Conservation (phyloP, 2,888 invertebrate genomes). For the Anarsia innoxiella region DNA sequence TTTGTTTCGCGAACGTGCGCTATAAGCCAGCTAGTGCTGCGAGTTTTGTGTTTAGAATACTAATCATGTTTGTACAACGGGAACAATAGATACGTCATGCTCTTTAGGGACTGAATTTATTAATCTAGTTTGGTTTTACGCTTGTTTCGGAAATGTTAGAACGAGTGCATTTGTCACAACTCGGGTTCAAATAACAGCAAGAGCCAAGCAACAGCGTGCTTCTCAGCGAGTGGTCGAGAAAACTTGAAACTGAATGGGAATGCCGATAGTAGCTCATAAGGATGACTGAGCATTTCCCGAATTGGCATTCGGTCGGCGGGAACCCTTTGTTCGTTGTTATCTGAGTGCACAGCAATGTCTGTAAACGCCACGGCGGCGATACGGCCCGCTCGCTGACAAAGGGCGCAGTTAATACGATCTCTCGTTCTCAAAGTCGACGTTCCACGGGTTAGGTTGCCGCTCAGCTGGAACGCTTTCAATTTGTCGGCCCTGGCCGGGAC, state of each 20-base stretch:
- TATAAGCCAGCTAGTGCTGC: no score
- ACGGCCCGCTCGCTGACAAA: slow-evolving; percentile 34
- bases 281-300: slow-evolving; percentile 46
- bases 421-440: slow-evolving; percentile 16
- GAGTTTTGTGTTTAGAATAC: background rate
- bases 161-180: background rate
- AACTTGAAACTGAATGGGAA: slow-evolving; percentile 24
- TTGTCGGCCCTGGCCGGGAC: slow-evolving; percentile 49
- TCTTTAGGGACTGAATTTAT: no score
- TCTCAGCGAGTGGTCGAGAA: slow-evolving; percentile 7
- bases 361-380: slow-evolving; percentile 38
- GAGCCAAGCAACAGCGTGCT: background rate
- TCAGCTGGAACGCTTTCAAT: slow-evolving; percentile 48
- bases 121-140: background rate
- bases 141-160: background rate
- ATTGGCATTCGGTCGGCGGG: slow-evolving; percentile 40
- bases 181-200: background rate
- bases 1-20: no score
- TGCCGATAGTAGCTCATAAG: slow-evolving; percentile 33
- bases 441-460: slow-evolving; percentile 28
- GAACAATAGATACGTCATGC: no score
- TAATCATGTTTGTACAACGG: no score
- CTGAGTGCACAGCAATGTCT: slow-evolving; percentile 49
- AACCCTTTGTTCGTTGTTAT: slow-evolving; percentile 48
- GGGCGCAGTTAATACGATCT: slow-evolving; percentile 43